Evolutionary conservation across 2,113 vertebrate species (phyloP).

Genomic region (Phrynosoma blainvillii): DNA sequence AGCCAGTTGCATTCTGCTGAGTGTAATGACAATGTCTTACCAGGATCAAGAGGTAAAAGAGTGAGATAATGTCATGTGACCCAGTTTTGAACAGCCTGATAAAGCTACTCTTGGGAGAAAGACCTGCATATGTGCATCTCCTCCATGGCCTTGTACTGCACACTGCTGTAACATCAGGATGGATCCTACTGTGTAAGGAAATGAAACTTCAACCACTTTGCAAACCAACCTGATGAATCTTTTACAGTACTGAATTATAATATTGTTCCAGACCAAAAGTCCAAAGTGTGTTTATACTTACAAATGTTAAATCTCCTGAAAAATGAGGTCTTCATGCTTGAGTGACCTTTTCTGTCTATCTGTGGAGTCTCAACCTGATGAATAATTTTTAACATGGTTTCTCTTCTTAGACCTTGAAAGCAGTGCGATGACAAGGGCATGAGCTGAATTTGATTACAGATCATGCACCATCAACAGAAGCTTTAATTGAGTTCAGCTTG

Average conservation of each 20-base stretch:
- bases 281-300: slow-evolving; percentile 29
- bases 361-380: slow-evolving; percentile 24
- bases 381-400: slow-evolving; percentile 18
- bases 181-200: not conserved
- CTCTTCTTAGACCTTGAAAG: slow-evolving; percentile 39
- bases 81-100: too few relatives aligned
- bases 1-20: not conserved
- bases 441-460: slow-evolving; percentile 22
- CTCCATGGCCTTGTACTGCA: not conserved
- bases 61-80: too few relatives aligned
- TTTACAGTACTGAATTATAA: slow-evolving; percentile 1
- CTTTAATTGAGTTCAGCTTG: not conserved
- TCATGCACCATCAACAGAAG: slow-evolving; percentile 30
- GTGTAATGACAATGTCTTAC: too few relatives aligned
- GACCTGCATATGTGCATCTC: not conserved
- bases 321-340: slow-evolving; percentile 16
- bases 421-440: slow-evolving; percentile 19
- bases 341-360: slow-evolving; percentile 36
- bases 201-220: not conserved
- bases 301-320: slow-evolving; percentile 30
- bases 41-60: too few relatives aligned
- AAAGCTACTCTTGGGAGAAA: too few relatives aligned
- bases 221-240: fast-evolving
- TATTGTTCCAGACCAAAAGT: slow-evolving; percentile 2
- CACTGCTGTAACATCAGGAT: not conserved